Conservation (phyloP, 2,797 vertebrate species). For the Ceryle rudis region DNA sequence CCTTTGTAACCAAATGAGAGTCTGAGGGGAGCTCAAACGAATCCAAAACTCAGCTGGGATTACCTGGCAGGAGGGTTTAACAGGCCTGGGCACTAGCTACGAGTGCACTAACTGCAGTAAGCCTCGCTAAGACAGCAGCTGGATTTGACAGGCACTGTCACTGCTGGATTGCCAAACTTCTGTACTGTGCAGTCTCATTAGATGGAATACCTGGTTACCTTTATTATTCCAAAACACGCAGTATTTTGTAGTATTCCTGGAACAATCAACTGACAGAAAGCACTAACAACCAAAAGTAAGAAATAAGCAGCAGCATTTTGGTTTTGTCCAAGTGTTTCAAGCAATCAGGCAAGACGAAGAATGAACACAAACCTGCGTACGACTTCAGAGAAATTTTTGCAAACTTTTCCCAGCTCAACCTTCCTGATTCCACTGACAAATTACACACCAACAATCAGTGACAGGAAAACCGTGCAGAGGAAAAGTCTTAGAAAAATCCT, state of each 20-base stretch:
- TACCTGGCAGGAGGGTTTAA: background rate
- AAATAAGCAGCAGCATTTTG: background rate
- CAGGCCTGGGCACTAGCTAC: accelerated
- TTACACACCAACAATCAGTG: background rate
- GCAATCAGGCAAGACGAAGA: background rate
- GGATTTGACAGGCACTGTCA: background rate
- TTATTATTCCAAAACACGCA: background rate
- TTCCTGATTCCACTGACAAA: background rate
- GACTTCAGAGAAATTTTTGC: background rate
- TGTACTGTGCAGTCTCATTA: background rate
- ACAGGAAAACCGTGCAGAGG: background rate
- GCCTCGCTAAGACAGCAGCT: background rate
- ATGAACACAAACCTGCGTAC: background rate
- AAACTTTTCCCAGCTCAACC: background rate
- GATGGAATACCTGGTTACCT: background rate
- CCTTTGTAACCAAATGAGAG: background rate
- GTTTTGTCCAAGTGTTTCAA: background rate
- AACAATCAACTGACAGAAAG: background rate
- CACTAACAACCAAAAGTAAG: background rate
- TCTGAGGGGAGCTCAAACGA: background rate
- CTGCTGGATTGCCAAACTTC: background rate
- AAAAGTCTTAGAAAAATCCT: background rate
- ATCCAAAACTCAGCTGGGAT: background rate
- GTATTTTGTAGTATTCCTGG: background rate
- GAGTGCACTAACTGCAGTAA: background rate